Evolutionary conservation across 2,797 vertebrate species (phyloP), one percentile per base, ranked within the genome.

Genomic region (Malurus leucopterus): DNA sequence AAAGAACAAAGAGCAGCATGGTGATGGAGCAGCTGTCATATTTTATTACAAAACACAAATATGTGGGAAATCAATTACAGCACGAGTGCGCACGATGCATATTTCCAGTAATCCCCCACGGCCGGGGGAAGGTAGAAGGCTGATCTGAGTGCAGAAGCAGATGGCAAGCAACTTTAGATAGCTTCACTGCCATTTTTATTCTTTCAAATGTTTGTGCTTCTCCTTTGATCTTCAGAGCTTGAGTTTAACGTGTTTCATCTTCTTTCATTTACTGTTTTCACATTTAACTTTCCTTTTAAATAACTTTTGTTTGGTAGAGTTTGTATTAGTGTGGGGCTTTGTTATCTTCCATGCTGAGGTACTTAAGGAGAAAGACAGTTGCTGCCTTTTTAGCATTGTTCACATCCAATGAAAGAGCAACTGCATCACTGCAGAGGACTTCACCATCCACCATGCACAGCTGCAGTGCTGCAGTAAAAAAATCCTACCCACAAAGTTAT

Each of bases 1-100:
- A 87, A 91, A 89, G 91, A 93, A 93, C 84, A 94, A 87, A 94
- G 93, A 83, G 63, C 26, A 85, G 59, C 67, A 43, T 83, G 69
- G 81, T 90, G 84, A 90, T 67, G 46, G 89, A 93, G 89, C 95
- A 94, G 93, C 93, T 94, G 92, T 92, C 95, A 92, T 93, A 91
- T 89, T 94, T 95, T 92, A 92, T 93, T 93, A 70, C 87, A 75
- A 84, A 92, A 89, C 86, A 91, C 93, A 93, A 95, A 89, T 92
- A 93, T 73, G 89, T 94, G 90, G 91, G 89, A 92, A 95, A 95
- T 91, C 90, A 94, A 53, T 95, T 89, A 83, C 76, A 85, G 86
- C 77, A 34, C 1, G 40, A 90, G 47, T 55, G 74, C 69, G 61
- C 84, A 83, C 34, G 57, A 16, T 80, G 90, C 86, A 36, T 90